A percentile compares a stretch with the other conserved stretches of the same genome.
phyloP scores from a whole-genome alignment of 2,113 vertebrate genomes.

The Tinamus guttatus region DNA sequence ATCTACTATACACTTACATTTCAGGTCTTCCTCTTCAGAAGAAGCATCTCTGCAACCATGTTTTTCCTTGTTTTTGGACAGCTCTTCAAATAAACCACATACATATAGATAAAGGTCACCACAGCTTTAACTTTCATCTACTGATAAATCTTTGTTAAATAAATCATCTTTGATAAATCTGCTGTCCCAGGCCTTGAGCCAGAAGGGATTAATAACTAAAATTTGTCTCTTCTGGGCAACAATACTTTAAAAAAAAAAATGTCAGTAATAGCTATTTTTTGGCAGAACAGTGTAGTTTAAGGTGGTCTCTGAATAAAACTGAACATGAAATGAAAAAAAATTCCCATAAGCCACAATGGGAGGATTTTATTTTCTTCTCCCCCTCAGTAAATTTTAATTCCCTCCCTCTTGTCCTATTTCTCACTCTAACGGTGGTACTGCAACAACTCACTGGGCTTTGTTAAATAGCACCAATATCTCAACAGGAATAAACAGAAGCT shows the following conservation, averaged over 20 bases:
- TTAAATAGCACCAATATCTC: not conserved
- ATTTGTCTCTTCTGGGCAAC: not conserved
- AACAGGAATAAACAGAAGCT: not conserved
- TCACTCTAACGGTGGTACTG: not conserved
- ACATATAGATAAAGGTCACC: not conserved
- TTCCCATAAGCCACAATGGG: not conserved
- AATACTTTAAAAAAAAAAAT: not conserved
- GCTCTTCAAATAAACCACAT: slow-evolving; percentile 29
- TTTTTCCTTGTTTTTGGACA: slow-evolving; percentile 16
- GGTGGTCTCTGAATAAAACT: not conserved
- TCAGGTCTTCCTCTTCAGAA: slow-evolving; percentile 35
- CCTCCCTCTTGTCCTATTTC: not conserved
- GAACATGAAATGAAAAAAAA: not conserved
- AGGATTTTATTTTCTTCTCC: not conserved
- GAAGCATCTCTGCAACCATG: not conserved
- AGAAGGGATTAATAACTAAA: not conserved
- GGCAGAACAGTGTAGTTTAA: not conserved
- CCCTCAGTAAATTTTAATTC: not conserved
- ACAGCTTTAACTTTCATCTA: not conserved
- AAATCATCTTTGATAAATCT: not conserved
- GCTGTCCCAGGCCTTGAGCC: not conserved
- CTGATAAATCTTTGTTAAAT: not conserved
- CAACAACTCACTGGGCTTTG: not conserved
- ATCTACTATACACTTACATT: slow-evolving; percentile 40
- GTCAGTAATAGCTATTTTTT: not conserved